Evolutionary conservation across 1,140 invertebrate genomes (phyloP).

Genomic region (Sminthurides bifidus): DNA sequence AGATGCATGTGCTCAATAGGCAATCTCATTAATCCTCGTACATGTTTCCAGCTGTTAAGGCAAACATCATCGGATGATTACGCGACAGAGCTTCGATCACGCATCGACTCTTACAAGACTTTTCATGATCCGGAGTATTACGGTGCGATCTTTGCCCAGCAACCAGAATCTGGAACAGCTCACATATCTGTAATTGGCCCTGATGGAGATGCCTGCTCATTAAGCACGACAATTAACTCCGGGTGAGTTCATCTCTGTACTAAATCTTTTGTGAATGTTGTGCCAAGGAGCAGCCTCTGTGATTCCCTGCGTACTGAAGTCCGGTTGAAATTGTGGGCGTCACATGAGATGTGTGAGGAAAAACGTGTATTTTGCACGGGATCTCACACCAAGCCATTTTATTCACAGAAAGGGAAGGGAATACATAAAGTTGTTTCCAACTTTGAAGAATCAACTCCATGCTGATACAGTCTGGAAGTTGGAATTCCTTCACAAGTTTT

Average conservation of each 20-base stretch:
- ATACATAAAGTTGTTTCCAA: neutral
- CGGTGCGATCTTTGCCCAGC: slow-evolving; percentile 46
- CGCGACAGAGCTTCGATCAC: slow-evolving; percentile 46
- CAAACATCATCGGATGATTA: slow-evolving; percentile 55
- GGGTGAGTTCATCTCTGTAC: slow-evolving; percentile 45
- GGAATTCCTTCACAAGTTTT: slow-evolving; percentile 33
- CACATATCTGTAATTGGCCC: slow-evolving; percentile 75
- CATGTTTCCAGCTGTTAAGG: slow-evolving; percentile 45
- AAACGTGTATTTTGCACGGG: too few relatives aligned
- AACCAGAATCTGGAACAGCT: slow-evolving; percentile 70
- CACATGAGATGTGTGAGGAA: too few relatives aligned
- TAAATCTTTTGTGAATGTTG: neutral
- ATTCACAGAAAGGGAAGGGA: neutral
- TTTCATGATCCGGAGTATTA: slow-evolving; percentile 55
- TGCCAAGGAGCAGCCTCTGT: neutral
- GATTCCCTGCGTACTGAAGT: neutral
- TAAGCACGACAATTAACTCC: slow-evolving; percentile 83
- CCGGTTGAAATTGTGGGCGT: too few relatives aligned
- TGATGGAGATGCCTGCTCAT: slow-evolving; percentile 82
- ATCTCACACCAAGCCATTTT: neutral
- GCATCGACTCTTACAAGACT: slow-evolving; percentile 58
- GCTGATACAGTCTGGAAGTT: slow-evolving; percentile 46
- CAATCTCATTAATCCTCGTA: neutral
- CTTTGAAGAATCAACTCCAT: neutral
- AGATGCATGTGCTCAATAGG: neutral